These are phyloP conservation scores for Alligator mississippiensis DNA, from an alignment of 2,113 vertebrate species.

Conservation along the genomic window DNA sequence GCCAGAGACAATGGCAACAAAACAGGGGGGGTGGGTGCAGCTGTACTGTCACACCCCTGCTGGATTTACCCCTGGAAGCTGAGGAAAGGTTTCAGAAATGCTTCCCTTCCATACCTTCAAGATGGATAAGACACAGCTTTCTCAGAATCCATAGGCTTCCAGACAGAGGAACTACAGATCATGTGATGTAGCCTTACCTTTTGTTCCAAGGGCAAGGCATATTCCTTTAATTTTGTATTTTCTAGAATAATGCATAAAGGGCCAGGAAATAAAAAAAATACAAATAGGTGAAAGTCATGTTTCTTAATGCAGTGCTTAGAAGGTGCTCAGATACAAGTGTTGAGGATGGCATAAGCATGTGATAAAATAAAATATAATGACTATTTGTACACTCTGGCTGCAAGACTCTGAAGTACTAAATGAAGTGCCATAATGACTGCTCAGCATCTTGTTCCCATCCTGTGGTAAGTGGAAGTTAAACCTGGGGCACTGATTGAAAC, in stretches of 20 bases:
- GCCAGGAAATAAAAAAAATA: neutral
- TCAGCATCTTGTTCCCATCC: no score
- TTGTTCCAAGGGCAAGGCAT: no score
- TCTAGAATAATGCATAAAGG: neutral
- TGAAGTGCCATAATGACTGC: no score
- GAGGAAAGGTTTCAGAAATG: neutral
- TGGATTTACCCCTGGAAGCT: neutral
- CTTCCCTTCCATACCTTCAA: neutral
- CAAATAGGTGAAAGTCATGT: neutral
- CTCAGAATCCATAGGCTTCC: neutral
- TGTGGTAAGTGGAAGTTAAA: no score
- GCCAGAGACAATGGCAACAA: no score
- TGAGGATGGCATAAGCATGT: neutral
- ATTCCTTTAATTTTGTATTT: neutral
- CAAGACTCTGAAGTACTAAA: no score
- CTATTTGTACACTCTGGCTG: no score
- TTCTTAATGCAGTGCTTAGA: neutral
- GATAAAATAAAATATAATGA: neutral
- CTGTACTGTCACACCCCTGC: no score
- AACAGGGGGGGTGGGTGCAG: no score
- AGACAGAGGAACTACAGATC: neutral
- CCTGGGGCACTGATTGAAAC: no score
- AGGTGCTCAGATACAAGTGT: neutral
- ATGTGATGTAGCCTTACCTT: no score
- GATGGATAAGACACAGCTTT: neutral